phyloP scores from a whole-genome alignment of 2,797 vertebrate species.

The Bucorvus abyssinicus region DNA sequence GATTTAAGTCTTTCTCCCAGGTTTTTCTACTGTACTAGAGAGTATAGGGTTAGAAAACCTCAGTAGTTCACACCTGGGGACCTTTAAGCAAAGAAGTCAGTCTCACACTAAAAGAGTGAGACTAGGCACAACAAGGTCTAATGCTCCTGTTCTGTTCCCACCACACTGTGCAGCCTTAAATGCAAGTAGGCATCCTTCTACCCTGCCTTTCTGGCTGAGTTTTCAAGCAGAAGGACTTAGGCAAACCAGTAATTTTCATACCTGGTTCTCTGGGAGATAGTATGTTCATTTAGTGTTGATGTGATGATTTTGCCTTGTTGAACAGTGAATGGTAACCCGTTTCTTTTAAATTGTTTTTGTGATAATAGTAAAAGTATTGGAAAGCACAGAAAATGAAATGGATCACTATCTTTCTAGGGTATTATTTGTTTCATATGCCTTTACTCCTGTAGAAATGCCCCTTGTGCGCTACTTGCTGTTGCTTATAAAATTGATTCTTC shows the following conservation, averaged over 20 bases:
- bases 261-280: not conserved
- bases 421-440: not conserved
- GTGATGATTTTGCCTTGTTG: not conserved
- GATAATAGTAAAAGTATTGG: not conserved
- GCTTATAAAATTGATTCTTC: not conserved
- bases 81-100: not conserved
- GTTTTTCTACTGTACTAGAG: not conserved
- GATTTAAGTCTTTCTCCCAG: not conserved
- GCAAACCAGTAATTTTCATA: not conserved
- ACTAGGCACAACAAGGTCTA: not conserved
- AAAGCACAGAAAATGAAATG: not conserved
- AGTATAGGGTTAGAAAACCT: not conserved
- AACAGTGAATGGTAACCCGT: not conserved
- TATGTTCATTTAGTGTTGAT: not conserved
- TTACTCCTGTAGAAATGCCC: not conserved
- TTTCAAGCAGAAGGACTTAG: not conserved
- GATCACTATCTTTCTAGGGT: not conserved
- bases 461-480: not conserved
- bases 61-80: not conserved
- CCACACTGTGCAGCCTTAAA: not conserved
- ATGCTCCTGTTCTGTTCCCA: not conserved
- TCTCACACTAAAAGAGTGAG: not conserved
- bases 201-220: not conserved
- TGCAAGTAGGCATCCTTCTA: not conserved
- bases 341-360: not conserved